Base-by-base conservation (phyloP, 2,797 vertebrate species). In the Uromys caudimaculatus region DNA sequence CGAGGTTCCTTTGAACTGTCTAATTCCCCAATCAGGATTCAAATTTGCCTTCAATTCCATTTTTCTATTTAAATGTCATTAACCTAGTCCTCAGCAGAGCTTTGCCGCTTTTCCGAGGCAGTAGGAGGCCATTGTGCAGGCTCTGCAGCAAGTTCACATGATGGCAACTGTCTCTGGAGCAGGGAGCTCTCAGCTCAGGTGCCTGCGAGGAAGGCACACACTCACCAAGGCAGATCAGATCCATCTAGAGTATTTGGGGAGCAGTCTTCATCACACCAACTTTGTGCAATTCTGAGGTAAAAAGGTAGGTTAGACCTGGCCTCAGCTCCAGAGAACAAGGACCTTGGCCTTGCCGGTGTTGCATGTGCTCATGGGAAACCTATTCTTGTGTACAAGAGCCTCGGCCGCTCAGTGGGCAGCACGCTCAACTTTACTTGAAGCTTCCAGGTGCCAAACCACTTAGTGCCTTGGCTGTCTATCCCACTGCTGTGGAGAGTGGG, bases 381-480 rank as follows among this genome's bases (percentile, higher is more conserved):
- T 7, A 0, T 41, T 73, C 29, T 73, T 6, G 10, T 47, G 50
- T 21, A 0, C 17, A 62, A 52, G 77, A 38, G 82, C 44, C 90
- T 58, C 0, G 82, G 92, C 85, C 79, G 60, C 62, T 81, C 54
- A 4, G 88, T 90, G 84, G 94, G 81, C 32, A 67, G 81, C 64
- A 27, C 2, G 47, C 77, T 84, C 76, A 54, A 79, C 90, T 86
- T 79, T 95, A 97, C 98, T 97, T 97, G 97, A 98, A 95, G 97
- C 92, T 96, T 78, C 97, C 95, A 97, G 97, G 96, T 98, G 98
- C 97, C 98, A 97, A 97, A 98, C 97, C 98, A 94, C 71, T 91
- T 93, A 97, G 98, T 98, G 97, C 97, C 97, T 98, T 98, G 98
- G 97, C 95, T 90, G 79, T 54, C 87, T 82, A 35, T 83, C 92